phyloP scores from a whole-genome alignment of 2,888 invertebrate genomes.

The Watsonalla cultraria region DNA sequence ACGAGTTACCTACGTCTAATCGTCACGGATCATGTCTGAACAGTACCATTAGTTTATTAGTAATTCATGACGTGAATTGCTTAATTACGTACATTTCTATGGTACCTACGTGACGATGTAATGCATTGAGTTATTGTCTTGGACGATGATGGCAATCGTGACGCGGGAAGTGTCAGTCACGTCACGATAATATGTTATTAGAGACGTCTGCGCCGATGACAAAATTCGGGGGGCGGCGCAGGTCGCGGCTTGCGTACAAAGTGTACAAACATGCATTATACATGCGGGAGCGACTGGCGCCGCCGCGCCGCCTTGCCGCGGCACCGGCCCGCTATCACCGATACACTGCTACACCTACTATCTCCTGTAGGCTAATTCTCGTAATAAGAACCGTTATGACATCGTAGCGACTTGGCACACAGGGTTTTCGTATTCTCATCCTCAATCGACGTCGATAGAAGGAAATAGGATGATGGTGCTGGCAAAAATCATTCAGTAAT shows the following conservation, averaged over 20 bases:
- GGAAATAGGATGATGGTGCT: too few species aligned
- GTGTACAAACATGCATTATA: slow-evolving; percentile 59
- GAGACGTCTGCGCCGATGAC: slow-evolving; percentile 57
- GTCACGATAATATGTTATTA: slow-evolving; percentile 67
- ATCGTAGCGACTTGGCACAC: too few species aligned
- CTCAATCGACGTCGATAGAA: too few species aligned
- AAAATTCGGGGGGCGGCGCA: slow-evolving; percentile 66
- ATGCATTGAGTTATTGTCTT: slow-evolving; percentile 42
- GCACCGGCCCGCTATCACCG: slow-evolving; percentile 20
- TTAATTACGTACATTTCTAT: too few species aligned
- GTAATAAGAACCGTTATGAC: too few species aligned
- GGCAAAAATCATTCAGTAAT: too few species aligned
- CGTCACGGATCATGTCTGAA: too few species aligned
- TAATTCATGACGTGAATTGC: too few species aligned
- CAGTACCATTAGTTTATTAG: too few species aligned
- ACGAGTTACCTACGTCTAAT: not conserved
- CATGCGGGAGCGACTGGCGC: slow-evolving; percentile 40
- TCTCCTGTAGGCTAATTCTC: too few species aligned
- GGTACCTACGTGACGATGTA: slow-evolving; percentile 22
- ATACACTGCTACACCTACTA: slow-evolving; percentile 18
- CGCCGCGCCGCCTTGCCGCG: slow-evolving; percentile 39
- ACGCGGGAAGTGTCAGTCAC: slow-evolving; percentile 59
- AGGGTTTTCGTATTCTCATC: too few species aligned
- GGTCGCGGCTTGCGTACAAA: slow-evolving; percentile 49
- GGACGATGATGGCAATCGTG: slow-evolving; percentile 53